These are phyloP conservation scores for Abrostola tripartita DNA, from an alignment of 2,888 invertebrate species.

Conservation along the genomic window DNA sequence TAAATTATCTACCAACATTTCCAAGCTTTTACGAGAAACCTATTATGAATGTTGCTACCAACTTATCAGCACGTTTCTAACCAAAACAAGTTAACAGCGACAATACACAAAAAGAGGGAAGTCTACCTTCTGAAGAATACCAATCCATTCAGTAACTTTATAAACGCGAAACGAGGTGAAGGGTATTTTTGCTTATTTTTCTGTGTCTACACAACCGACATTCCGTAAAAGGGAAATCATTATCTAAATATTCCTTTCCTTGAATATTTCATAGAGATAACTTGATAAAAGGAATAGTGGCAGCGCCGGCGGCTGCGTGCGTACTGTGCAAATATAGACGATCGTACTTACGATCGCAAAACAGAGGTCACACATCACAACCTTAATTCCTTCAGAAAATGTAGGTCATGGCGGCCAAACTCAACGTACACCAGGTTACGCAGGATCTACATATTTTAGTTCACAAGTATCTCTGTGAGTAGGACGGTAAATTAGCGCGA, in stretches of 20 bases:
- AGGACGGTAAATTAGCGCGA: too few relatives aligned
- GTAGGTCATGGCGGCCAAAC: too few relatives aligned
- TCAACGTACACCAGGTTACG: too few relatives aligned
- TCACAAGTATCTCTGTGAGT: too few relatives aligned
- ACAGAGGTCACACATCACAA: constrained; percentile 19
- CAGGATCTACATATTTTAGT: too few relatives aligned
- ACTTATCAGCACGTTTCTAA: constrained; percentile 16
- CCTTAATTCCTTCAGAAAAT: constrained; percentile 7
- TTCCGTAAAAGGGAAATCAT: constrained; percentile 30
- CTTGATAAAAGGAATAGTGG: constrained; percentile 44
- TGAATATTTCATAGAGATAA: constrained; percentile 43
- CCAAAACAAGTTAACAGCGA: constrained; percentile 14
- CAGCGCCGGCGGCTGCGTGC: constrained; percentile 18
- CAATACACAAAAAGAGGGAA: constrained; percentile 22
- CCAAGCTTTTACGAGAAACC: background rate
- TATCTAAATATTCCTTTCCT: constrained; percentile 44
- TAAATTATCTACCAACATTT: too few relatives aligned
- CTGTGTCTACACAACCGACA: constrained; percentile 6
- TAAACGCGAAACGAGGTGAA: constrained; percentile 2
- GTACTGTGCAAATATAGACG: constrained; percentile 26
- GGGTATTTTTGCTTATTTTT: constrained; percentile 10
- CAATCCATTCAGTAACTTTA: constrained; percentile 20
- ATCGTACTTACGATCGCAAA: constrained; percentile 24
- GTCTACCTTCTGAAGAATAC: constrained; percentile 1
- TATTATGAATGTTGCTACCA: constrained; percentile 6